Percentiles rank a stretch among this genome's conserved stretches.
Conservation (phyloP, 35 echinoderm and acorn worm genomes). For the Heliocidaris erythrogramma region DNA sequence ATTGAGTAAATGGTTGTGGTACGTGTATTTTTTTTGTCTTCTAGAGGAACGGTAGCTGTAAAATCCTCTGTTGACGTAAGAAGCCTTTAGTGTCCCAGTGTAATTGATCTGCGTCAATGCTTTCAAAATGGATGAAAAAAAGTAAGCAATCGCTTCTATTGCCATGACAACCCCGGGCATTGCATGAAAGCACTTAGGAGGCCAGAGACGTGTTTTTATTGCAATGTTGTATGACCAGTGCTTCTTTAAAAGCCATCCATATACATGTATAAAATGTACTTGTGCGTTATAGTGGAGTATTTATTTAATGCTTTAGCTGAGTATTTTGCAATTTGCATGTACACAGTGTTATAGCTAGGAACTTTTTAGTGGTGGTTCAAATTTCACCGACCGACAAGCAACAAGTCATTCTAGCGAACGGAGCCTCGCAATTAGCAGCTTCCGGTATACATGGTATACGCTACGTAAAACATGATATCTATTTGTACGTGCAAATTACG, state of each 20-base stretch:
- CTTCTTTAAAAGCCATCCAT: background rate
- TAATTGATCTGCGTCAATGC: constrained; percentile 5
- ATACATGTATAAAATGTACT: background rate
- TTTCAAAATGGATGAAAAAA: background rate
- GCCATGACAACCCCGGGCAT: background rate
- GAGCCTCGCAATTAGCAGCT: too few relatives aligned
- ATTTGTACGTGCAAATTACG: too few relatives aligned
- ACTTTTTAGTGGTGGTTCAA: too few relatives aligned
- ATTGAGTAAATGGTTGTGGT: background rate
- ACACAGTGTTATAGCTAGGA: too few relatives aligned
- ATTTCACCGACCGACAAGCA: too few relatives aligned
- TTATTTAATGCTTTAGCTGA: background rate
- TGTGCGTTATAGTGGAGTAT: background rate
- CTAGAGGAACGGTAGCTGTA: background rate
- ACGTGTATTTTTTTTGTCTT: background rate
- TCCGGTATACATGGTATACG: too few relatives aligned
- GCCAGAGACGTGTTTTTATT: background rate
- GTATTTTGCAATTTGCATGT: background rate
- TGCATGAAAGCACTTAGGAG: background rate
- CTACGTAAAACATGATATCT: too few relatives aligned
- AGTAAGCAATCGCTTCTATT: background rate
- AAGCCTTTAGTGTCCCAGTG: background rate
- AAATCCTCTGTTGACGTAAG: background rate
- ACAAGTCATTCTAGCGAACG: too few relatives aligned
- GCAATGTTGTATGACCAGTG: background rate